Conservation (phyloP, 1,140 invertebrate genomes). For the Marisa cornuarietis region DNA sequence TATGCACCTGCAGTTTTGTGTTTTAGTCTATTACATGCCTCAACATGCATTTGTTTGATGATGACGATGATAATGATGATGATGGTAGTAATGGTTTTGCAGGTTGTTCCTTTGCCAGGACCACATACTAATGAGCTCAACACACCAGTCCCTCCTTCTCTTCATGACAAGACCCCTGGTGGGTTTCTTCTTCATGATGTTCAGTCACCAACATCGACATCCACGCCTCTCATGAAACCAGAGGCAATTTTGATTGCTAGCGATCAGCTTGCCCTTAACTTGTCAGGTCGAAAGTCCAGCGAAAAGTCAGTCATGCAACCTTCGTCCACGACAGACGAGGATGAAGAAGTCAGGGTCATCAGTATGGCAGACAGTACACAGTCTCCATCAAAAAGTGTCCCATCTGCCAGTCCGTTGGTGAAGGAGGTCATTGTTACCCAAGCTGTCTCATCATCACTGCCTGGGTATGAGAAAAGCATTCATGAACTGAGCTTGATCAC, state of each 20-base stretch:
- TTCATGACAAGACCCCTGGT: constrained; percentile 14
- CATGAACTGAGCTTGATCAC: constrained; percentile 4
- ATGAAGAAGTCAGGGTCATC: constrained; percentile 32
- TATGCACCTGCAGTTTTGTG: too few species aligned
- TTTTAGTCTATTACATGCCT: neutral
- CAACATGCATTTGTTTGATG: neutral
- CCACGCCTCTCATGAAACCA: neutral
- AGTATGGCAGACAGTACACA: constrained; percentile 33
- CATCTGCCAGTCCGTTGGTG: constrained; percentile 2
- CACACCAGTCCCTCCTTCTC: constrained; percentile 44
- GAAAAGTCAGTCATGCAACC: constrained; percentile 28
- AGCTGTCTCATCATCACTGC: constrained; percentile 35
- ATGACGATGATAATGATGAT: neutral
- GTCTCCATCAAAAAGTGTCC: constrained; percentile 28
- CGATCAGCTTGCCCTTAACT: constrained; percentile 20
- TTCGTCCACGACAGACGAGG: constrained; percentile 46
- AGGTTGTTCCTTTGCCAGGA: constrained; percentile 46
- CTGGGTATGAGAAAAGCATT: constrained; percentile 29
- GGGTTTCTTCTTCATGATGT: neutral
- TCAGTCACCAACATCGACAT: constrained; percentile 14
- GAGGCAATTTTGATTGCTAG: neutral
- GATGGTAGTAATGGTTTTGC: constrained; percentile 2
- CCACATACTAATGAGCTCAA: constrained; percentile 52
- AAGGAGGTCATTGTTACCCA: constrained; percentile 32
- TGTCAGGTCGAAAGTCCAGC: constrained; percentile 19